phyloP scores from a whole-genome alignment of 1,140 invertebrate species.

The Cyphomyrmex costatus region DNA sequence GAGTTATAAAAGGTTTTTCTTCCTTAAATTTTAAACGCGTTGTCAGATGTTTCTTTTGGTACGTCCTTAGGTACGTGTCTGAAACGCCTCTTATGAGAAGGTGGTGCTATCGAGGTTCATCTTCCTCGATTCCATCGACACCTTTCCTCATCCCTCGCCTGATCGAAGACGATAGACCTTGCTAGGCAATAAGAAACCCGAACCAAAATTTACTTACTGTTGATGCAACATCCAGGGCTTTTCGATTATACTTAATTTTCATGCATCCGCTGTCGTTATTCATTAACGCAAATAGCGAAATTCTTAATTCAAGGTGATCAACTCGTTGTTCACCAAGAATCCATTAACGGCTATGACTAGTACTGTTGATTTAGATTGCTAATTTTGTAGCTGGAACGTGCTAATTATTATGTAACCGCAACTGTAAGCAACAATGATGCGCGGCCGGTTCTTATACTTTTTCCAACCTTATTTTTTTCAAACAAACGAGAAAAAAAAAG shows the following conservation, averaged over 20 bases:
- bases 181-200: background rate
- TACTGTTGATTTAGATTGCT: conserved; percentile 27
- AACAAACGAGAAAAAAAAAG: background rate
- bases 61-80: background rate
- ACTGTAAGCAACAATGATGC: background rate
- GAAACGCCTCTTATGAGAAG: background rate
- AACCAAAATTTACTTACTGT: background rate
- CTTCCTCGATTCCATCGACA: conserved; percentile 71
- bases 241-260: conserved; percentile 13
- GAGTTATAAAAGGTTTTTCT: background rate
- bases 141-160: conserved; percentile 70
- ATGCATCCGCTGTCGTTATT: background rate
- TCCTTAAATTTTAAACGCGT: background rate
- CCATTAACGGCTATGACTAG: background rate
- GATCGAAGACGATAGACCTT: conserved; percentile 2
- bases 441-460: background rate
- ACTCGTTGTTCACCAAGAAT: background rate
- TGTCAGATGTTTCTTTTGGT: background rate
- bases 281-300: conserved; percentile 18
- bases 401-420: background rate
- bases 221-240: background rate
- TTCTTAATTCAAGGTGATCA: conserved; percentile 23
- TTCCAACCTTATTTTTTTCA: background rate
- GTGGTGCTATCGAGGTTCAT: background rate
- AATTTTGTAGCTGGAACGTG: conserved; percentile 9